A percentile compares a stretch with the other conserved stretches of the same genome.
Conservation (phyloP, 2,113 vertebrate genomes). For the Mus pahari region DNA sequence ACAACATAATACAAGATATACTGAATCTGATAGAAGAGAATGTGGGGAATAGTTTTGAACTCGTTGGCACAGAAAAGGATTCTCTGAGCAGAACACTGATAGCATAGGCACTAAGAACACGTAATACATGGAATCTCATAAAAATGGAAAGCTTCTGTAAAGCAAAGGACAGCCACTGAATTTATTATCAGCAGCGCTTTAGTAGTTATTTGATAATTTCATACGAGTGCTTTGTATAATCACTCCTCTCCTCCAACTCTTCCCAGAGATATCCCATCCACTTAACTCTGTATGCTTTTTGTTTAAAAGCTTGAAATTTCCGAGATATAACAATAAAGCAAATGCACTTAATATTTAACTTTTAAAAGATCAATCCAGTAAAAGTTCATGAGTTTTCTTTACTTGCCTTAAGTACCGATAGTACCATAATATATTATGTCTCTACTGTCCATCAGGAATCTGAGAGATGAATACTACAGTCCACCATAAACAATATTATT, state of each 20-base stretch:
- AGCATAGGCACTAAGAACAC: neutral
- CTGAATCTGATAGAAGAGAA: neutral
- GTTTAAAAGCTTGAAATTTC: conserved; percentile 23
- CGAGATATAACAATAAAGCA: neutral
- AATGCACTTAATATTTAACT: conserved; percentile 3
- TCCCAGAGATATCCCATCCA: neutral
- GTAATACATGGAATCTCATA: too few relatives aligned
- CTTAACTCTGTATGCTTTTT: neutral
- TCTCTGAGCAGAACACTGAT: neutral
- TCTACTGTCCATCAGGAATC: neutral
- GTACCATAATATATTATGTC: neutral
- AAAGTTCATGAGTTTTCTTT: neutral
- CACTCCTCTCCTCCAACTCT: neutral
- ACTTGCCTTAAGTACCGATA: neutral
- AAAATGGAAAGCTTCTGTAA: neutral
- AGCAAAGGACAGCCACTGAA: neutral
- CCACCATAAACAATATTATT: neutral
- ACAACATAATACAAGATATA: neutral
- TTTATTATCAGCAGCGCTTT: neutral
- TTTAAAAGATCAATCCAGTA: neutral
- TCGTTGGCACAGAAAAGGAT: neutral
- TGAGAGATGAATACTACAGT: neutral
- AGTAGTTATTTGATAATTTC: neutral
- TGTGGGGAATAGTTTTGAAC: neutral
- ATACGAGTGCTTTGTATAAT: neutral